Percentiles rank a stretch among this genome's conserved stretches.
Conservation (phyloP, 2,113 vertebrate genomes). For the Girardinichthys multiradiatus region DNA sequence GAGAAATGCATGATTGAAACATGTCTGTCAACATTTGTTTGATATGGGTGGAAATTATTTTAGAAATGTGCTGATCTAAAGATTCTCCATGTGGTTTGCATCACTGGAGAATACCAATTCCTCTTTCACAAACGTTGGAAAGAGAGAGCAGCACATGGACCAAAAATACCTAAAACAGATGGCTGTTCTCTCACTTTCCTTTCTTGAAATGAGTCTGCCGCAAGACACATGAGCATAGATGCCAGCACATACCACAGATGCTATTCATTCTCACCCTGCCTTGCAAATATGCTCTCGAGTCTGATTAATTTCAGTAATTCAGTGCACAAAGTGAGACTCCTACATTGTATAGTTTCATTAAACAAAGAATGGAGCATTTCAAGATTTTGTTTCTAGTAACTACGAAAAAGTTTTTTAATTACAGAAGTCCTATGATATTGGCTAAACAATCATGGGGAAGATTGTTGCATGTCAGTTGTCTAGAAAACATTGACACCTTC, state of each 20-base stretch:
- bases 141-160: not conserved
- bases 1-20: not conserved
- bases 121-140: conserved; percentile 63
- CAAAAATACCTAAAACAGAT: conserved; percentile 61
- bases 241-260: not conserved
- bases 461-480: too few relatives aligned
- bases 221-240: not conserved
- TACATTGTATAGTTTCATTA: not conserved
- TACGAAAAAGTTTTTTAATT: too few relatives aligned
- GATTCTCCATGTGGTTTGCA: conserved; percentile 1
- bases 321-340: not conserved
- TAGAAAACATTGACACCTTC: too few relatives aligned
- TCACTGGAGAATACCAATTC: conserved; percentile 46
- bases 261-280: not conserved
- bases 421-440: too few relatives aligned
- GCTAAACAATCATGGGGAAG: too few relatives aligned
- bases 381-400: not conserved
- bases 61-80: not conserved
- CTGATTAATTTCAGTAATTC: not conserved
- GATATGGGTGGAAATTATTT: not conserved
- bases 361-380: not conserved
- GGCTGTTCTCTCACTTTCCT: conserved; percentile 63
- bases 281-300: not conserved
- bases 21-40: not conserved
- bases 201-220: conserved; percentile 29